Conservation (phyloP, 2,113 vertebrate genomes). For the Pontoporia blainvillei region DNA sequence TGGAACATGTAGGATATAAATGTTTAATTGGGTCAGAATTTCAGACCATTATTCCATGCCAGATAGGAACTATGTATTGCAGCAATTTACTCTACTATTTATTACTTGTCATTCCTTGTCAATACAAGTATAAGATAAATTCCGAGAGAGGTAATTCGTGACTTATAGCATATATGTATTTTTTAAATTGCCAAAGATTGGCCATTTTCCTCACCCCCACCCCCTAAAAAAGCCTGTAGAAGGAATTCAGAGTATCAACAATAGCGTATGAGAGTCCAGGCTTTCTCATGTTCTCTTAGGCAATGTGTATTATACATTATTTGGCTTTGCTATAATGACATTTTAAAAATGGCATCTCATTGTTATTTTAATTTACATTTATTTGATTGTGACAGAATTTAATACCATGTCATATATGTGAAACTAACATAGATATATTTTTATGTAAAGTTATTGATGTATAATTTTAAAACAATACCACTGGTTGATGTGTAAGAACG, state of each 20-base stretch:
- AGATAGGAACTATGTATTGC: neutral
- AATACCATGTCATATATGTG: neutral
- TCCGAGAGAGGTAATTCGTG: neutral
- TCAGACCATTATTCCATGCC: neutral
- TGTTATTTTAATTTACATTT: neutral
- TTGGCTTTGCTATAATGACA: neutral
- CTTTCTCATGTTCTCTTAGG: neutral
- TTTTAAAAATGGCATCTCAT: neutral
- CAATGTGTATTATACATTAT: neutral
- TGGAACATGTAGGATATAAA: neutral
- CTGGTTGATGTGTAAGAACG: neutral
- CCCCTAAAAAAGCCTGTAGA: neutral
- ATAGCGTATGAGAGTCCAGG: neutral
- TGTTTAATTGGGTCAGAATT: neutral
- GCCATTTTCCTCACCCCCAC: fast-evolving
- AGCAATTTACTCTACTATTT: neutral
- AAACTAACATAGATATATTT: neutral
- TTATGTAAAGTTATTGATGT: neutral
- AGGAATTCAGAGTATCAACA: neutral
- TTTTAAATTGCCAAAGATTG: neutral
- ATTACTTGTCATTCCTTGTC: neutral
- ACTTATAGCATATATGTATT: neutral
- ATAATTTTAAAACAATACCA: neutral
- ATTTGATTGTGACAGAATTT: neutral
- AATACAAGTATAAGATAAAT: neutral